Evolutionary conservation across 2,797 vertebrate genomes (phyloP), one percentile per base, ranked within the genome.

Genomic region (Pogoniulus pusillus): DNA sequence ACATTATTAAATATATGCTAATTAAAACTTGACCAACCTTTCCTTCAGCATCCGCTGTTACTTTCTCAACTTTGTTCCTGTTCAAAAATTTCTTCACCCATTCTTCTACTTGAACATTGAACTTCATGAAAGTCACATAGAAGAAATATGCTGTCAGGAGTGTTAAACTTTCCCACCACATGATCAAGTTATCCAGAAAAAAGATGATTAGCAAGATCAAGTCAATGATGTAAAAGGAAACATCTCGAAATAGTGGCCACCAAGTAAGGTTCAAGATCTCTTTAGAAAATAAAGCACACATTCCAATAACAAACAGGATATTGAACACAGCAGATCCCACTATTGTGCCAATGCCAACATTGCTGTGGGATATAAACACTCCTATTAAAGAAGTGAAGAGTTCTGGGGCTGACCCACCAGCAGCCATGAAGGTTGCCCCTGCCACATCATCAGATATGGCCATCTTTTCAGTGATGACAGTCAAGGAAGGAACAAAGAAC

Each of bases 321-420:
- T 99, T 99, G 98, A 99, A 99, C 92, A 99, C 99, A 0, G 99
- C 99, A 5, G 99, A 99, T 94, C 99, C 99, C 90, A 99, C 99
- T 16, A 99, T 99, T 68, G 99, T 99, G 77, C 99, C 99, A 82
- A 99, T 99, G 96, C 99, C 99, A 29, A 99, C 99, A 7, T 99
- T 99, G 97, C 99, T 99, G 96, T 98, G 99, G 3, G 99, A 98
- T 97, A 99, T 98, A 97, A 99, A 99, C 65, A 99, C 98, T 29
- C 99, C 99, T 55, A 99, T 99, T 93, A 99, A 98, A 82, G 99
- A 99, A 32, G 99, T 99, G 97, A 99, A 99, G 85, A 99, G 99
- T 94, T 99, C 99, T 6, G 99, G 99, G 59, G 99, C 99, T 1
- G 99, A 99, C 65, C 99, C 99, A 19, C 99, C 99, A 0, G 99